phyloP scores from a whole-genome alignment of 2,888 invertebrate species.

The Caenorhabditis imperialis region DNA sequence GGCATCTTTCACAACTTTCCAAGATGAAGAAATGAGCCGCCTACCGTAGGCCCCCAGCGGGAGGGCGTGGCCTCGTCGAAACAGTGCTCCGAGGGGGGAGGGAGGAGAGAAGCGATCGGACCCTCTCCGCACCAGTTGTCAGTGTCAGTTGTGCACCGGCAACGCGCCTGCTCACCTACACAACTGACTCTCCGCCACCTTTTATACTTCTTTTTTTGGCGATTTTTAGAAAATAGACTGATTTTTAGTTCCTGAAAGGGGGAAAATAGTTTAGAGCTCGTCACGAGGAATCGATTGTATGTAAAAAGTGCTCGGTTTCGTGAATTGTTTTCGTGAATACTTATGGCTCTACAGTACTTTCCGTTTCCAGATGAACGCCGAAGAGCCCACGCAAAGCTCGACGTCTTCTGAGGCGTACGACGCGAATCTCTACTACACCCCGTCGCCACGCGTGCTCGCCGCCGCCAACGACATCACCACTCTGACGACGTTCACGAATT shows the following conservation, averaged over 20 bases:
- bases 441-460: slow-evolving; percentile 40
- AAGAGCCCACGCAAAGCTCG: slow-evolving; percentile 23
- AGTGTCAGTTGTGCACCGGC: slow-evolving; percentile 50
- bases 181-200: slow-evolving; percentile 39
- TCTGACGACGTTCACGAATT: slow-evolving; percentile 54
- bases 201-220: slow-evolving; percentile 4
- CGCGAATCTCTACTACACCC: slow-evolving; percentile 50
- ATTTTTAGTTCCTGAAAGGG: background rate
- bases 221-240: slow-evolving; percentile 11
- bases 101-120: slow-evolving; percentile 13
- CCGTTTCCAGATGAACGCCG: slow-evolving; percentile 24
- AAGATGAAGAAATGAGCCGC: no score
- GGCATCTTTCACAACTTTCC: no score
- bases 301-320: slow-evolving; percentile 12
- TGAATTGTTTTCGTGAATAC: background rate
- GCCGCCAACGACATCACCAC: slow-evolving; percentile 59
- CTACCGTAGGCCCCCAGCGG: slow-evolving; percentile 17
- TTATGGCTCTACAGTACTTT: background rate
- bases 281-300: slow-evolving; percentile 11
- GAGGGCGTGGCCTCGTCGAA: slow-evolving; percentile 7
- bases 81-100: slow-evolving; percentile 15
- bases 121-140: slow-evolving; percentile 17
- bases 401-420: slow-evolving; percentile 48
- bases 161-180: slow-evolving; percentile 52
- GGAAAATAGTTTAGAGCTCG: background rate